Evolutionary conservation across 2,888 invertebrate species (phyloP).

Genomic region (Frankliniella fusca): DNA sequence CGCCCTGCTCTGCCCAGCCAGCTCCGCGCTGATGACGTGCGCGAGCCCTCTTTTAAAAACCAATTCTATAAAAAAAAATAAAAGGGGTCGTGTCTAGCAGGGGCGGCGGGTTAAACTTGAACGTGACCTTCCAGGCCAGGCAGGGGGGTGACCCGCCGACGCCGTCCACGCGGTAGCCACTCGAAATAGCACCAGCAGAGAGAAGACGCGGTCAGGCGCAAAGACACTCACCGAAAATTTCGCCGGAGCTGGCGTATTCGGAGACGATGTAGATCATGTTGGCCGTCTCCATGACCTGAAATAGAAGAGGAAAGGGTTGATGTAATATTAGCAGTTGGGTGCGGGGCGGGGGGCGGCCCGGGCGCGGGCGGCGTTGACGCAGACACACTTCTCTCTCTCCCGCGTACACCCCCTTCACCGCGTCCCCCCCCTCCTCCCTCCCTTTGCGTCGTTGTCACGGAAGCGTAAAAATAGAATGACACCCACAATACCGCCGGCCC

Average conservation of each 20-base stretch:
- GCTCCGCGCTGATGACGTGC: too few species aligned
- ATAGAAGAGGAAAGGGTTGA: slow-evolving; percentile 40
- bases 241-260: slow-evolving; percentile 95
- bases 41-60: not conserved
- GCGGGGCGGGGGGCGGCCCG: not conserved
- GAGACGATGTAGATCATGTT: slow-evolving; percentile 98
- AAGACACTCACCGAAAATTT: slow-evolving; percentile 83
- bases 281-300: slow-evolving; percentile 96
- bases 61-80: not conserved
- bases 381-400: not conserved
- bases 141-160: too few species aligned
- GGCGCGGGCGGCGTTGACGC: not conserved
- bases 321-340: not conserved
- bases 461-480: not conserved
- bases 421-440: not conserved
- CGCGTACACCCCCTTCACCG: not conserved
- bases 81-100: not conserved
- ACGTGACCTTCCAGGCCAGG: not conserved
- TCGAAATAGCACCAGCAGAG: too few species aligned
- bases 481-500: not conserved
- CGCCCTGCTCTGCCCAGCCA: too few species aligned
- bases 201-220: slow-evolving; percentile 6
- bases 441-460: not conserved
- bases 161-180: too few species aligned
- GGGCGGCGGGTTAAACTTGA: not conserved